Conservation (phyloP, 2,888 invertebrate species). For the Tribolium freemani region DNA sequence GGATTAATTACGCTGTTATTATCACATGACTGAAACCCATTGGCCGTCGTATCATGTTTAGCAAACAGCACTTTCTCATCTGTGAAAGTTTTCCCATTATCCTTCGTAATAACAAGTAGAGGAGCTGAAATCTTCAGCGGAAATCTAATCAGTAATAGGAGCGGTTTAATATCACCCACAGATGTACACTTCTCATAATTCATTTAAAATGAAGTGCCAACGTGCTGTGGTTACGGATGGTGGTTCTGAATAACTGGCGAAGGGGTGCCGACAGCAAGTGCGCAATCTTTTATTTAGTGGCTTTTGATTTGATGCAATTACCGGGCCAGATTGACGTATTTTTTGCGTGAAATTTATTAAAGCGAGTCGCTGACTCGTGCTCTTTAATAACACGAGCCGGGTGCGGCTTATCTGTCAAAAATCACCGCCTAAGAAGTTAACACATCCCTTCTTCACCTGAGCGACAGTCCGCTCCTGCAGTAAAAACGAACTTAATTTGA, state of each 20-base stretch:
- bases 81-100: conserved; percentile 25
- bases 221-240: conserved; percentile 39
- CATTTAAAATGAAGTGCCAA: conserved; percentile 25
- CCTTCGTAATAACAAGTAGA: conserved; percentile 3
- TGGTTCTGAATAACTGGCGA: conserved; percentile 34
- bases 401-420: conserved; percentile 46
- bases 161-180: conserved; percentile 7
- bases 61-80: conserved; percentile 26
- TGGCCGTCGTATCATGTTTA: not conserved
- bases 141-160: not conserved
- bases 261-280: conserved; percentile 30
- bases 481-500: conserved; percentile 34
- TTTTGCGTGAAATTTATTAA: conserved; percentile 19
- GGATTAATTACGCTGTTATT: conserved; percentile 1
- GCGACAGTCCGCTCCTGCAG: conserved; percentile 9
- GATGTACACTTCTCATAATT: conserved; percentile 19
- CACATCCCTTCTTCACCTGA: conserved; percentile 29
- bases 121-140: not conserved
- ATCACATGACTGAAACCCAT: conserved; percentile 2
- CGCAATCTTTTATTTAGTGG: conserved; percentile 8
- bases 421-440: conserved; percentile 39
- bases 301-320: conserved; percentile 6
- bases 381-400: conserved; percentile 44
- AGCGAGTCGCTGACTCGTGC: conserved; percentile 37
- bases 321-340: conserved; percentile 3